A percentile compares a stretch with the other conserved stretches of the same genome.
Conservation (phyloP, 2,888 invertebrate genomes). For the Phengaris arion region DNA sequence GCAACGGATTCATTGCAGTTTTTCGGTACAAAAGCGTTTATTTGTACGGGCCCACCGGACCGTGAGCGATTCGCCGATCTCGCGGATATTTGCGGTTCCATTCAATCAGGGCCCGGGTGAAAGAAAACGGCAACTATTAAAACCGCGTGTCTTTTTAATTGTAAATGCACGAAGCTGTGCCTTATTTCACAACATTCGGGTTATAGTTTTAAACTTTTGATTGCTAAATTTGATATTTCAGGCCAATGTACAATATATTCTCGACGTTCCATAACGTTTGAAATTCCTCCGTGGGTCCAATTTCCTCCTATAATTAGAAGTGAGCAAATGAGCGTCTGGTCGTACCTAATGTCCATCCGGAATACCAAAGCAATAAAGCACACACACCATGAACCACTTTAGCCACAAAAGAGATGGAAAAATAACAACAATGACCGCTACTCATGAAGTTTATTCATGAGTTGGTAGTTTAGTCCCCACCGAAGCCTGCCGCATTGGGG, state of each 20-base stretch:
- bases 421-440: neutral
- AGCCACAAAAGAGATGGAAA: neutral
- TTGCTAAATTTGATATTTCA: too few species aligned
- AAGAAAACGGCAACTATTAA: constrained; percentile 36
- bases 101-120: constrained; percentile 42
- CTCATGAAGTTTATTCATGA: neutral
- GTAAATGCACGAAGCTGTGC: neutral
- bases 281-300: too few species aligned
- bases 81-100: constrained; percentile 43
- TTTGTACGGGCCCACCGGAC: constrained; percentile 57
- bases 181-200: too few species aligned
- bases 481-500: neutral
- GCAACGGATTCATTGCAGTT: constrained; percentile 48
- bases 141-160: constrained; percentile 6
- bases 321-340: too few species aligned
- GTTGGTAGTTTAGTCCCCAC: neutral
- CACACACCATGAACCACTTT: neutral
- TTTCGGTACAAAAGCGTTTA: constrained; percentile 53
- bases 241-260: too few species aligned
- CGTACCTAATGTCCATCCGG: too few species aligned
- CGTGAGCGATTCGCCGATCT: constrained; percentile 43
- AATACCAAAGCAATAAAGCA: too few species aligned
- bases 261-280: too few species aligned
- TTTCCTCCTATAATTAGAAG: too few species aligned
- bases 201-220: too few species aligned